Percentiles rank a stretch among this genome's conserved stretches.
Evolutionary conservation across 2,113 vertebrate genomes (phyloP).

Genomic region (Pterocles burchelli): DNA sequence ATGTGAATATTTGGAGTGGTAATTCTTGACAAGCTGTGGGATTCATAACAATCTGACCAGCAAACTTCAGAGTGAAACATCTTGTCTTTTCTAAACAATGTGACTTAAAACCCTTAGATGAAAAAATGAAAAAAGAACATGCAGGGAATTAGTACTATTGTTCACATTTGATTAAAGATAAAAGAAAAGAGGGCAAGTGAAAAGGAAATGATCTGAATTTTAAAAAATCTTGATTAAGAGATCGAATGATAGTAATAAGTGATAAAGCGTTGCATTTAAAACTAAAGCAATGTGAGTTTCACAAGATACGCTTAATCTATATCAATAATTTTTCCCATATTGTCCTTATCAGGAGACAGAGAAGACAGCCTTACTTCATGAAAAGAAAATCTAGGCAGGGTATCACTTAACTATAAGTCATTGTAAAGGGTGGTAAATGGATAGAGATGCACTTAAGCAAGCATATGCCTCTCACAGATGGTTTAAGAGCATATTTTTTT

Average conservation of each 20-base stretch:
- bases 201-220: not conserved
- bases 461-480: not conserved
- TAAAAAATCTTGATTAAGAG: constrained; percentile 1
- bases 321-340: not conserved
- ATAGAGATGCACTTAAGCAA: not conserved
- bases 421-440: not conserved
- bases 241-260: not conserved
- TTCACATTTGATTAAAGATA: constrained; percentile 26
- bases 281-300: not conserved
- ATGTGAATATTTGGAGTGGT: not conserved
- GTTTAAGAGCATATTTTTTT: not conserved
- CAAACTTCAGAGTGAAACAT: not conserved
- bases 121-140: not conserved
- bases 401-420: not conserved
- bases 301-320: not conserved
- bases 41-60: not conserved
- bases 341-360: not conserved
- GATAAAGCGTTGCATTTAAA: not conserved
- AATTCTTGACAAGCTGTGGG: not conserved
- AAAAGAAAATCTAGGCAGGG: not conserved
- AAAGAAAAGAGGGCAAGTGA: not conserved
- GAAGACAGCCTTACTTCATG: not conserved
- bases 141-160: constrained; percentile 18
- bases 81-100: not conserved
- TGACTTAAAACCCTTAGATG: not conserved